Evolutionary conservation across 2,113 vertebrate genomes (phyloP), one percentile per base, ranked within the genome.

Genomic region (Cyprinodon tularosa): DNA sequence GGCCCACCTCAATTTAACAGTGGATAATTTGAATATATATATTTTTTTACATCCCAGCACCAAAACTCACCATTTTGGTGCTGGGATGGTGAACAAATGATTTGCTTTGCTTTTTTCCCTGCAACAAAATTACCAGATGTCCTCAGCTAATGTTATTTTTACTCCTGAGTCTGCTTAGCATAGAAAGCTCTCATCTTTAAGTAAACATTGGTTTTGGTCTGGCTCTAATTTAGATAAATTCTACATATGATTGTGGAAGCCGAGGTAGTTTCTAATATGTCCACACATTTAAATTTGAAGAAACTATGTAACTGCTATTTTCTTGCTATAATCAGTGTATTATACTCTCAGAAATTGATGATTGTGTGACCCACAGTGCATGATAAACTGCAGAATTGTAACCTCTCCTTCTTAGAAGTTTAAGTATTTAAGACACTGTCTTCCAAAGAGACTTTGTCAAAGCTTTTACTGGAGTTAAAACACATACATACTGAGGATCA

Each of bases 401-500:
- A 89, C 67, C 59, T 75, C 83, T 75, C 53, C 74, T 70, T 77
- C 83, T 78, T 86, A 91, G 90, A 84, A 79, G 83, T 87, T 91
- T 50, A 78, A 89, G 81, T 85, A 83, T 85, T 77, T 83, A 80
- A 85, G 85, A 89, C 76, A 61, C 74, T 80, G 83, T 77, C 80
- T 85, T 85, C 87, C 88, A 87, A 74, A 84, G 84, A 89, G 66
- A 85, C 79, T 76, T 79, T 77, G 76, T 72, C 78, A 53, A 40
- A 74, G 77, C 74, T 60, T 66, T 86, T 53, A 73, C 76, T 82
- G 68, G 73, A 82, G 82, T 89, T 77, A 75, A 45, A 84, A 85
- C 74, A 73, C 65, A 87, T 68, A 89, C 78, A 83, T 86, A 88
- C 83, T 83, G 66, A 84, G 86, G 87, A 88, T 83, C 88, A 92